Evolutionary conservation across 2,113 vertebrate genomes (phyloP), one percentile per base, ranked within the genome.

Genomic region (Monopterus albus): DNA sequence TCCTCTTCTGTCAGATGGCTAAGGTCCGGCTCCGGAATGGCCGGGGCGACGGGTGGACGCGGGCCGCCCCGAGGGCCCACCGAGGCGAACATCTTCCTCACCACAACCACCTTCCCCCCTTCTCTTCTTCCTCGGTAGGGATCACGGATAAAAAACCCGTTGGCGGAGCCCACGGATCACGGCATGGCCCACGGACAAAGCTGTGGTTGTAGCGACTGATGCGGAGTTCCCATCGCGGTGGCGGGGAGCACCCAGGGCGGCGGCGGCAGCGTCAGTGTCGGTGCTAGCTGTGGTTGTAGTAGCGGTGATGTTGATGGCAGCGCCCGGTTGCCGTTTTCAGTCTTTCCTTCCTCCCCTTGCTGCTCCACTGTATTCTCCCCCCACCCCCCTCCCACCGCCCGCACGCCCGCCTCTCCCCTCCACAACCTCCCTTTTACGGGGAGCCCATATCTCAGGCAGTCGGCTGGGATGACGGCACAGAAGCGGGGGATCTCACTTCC

Each of bases 1-100:
- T 99, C 97, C 56, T 99, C 97, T 89, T 98, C 97, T 61, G 97
- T 99, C 93, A 98, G 94, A 95, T 98, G 97, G 95, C 97, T 98
- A 91, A 99, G 95, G 95, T 98, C 97, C 90, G 97, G 97, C 87
- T 98, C 96, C 89, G 94, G 94, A 93, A 97, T 95, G 67, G 95
- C 95, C 83, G 95, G 96, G 93, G 92, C 95, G 79, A 94, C 93
- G 90, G 95, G 94, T 91, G 96, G 95, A 89, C 95, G 96, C 92
- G 97, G 94, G 93, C 95, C 96, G 92, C 95, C 91, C 87, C 91
- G 95, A 94, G 96, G 95, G 92, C 96, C 96, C 96, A 95, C 94
- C 70, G 95, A 94, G 88, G 94, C 94, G 93, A 97, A 96, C 96
- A 98, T 97, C 83, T 92, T 94, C 91, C 75, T 86, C 51, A 79